phyloP scores from a whole-genome alignment of 2,888 invertebrate genomes.

The Megalurothrips usitatus region DNA sequence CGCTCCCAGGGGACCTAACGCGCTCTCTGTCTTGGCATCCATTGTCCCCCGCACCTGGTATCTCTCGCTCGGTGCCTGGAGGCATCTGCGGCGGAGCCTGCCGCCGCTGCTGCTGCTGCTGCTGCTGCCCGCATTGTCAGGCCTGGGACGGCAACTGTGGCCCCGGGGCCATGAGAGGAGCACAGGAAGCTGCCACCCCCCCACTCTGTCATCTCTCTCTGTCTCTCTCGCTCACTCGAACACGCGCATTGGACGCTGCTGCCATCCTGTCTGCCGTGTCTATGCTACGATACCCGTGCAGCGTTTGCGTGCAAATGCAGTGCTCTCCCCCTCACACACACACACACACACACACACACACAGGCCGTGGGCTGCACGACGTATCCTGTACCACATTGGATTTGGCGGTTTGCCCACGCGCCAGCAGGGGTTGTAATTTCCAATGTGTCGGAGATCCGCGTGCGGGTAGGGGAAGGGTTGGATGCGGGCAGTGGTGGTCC shows the following conservation, averaged over 20 bases:
- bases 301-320: background rate
- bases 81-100: background rate
- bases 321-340: no score
- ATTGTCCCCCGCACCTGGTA: slow-evolving; percentile 17
- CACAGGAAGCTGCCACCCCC: background rate
- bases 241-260: no score
- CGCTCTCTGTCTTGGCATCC: background rate
- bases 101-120: slow-evolving; percentile 14
- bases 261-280: no score
- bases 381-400: no score
- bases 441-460: no score
- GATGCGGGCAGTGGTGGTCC: no score
- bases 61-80: background rate
- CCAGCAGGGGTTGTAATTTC: no score
- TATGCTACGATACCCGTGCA: background rate
- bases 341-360: no score
- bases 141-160: background rate
- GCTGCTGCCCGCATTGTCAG: background rate
- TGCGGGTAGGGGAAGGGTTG: no score
- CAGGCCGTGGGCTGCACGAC: no score
- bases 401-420: no score
- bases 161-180: no score
- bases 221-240: background rate
- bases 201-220: background rate
- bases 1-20: background rate